phyloP scores from a whole-genome alignment of 2,113 vertebrate genomes.

The Acanthochromis polyacanthus region DNA sequence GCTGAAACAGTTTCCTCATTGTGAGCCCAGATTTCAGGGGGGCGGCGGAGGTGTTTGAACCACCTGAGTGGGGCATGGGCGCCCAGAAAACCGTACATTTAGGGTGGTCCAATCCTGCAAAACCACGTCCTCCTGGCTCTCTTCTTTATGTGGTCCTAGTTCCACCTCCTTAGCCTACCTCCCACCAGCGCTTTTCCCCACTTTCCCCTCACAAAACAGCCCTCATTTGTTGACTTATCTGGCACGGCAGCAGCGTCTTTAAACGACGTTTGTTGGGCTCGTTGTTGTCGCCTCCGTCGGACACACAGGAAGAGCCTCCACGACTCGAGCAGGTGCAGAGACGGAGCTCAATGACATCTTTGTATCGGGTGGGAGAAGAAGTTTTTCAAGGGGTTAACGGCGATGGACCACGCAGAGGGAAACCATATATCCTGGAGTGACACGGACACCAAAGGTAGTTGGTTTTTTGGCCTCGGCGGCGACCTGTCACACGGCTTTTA shows the following conservation, averaged over 20 bases:
- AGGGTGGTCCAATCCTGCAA: slow-evolving; percentile 65
- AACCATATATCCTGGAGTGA: slow-evolving; percentile 55
- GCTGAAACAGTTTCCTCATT: slow-evolving; percentile 65
- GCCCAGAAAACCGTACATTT: slow-evolving; percentile 50
- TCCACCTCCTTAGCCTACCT: slow-evolving; percentile 19
- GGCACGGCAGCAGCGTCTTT: slow-evolving; percentile 43
- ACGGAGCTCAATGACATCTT: slow-evolving; percentile 76
- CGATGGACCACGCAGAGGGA: slow-evolving; percentile 31
- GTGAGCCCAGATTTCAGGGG: background rate
- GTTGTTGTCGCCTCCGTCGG: slow-evolving; percentile 10
- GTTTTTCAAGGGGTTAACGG: slow-evolving; percentile 31
- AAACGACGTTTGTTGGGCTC: slow-evolving; percentile 15
- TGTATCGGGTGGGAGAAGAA: slow-evolving; percentile 54
- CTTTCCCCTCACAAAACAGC: slow-evolving; percentile 39
- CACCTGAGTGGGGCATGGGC: slow-evolving; percentile 57
- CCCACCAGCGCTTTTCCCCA: background rate
- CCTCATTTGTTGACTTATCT: slow-evolving; percentile 70
- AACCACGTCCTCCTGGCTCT: slow-evolving; percentile 59
- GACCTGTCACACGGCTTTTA: slow-evolving; percentile 29
- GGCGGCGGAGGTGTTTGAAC: slow-evolving; percentile 28
- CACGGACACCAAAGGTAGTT: slow-evolving; percentile 61
- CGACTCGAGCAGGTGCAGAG: slow-evolving; percentile 71
- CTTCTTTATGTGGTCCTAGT: slow-evolving; percentile 52
- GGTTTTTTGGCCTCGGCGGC: slow-evolving; percentile 34
- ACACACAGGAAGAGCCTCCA: slow-evolving; percentile 66